Conservation (phyloP, 2,113 vertebrate species). For the Albula goreensis region DNA sequence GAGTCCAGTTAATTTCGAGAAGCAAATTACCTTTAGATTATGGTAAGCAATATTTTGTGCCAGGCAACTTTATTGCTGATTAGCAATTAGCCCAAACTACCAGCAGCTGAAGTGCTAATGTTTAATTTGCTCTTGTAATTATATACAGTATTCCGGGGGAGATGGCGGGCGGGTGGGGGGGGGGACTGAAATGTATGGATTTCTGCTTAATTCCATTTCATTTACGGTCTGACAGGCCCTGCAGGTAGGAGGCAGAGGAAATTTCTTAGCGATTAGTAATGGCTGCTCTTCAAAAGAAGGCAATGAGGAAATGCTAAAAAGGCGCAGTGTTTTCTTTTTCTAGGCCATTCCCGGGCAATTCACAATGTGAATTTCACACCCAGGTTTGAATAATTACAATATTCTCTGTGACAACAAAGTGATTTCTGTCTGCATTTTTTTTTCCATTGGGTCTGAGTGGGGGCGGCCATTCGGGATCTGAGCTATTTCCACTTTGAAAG, state of each 20-base stretch:
- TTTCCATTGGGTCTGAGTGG: neutral
- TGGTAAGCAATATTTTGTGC: constrained; percentile 77
- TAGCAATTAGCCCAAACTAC: constrained; percentile 77
- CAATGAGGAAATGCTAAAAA: constrained; percentile 62
- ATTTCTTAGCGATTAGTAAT: constrained; percentile 70
- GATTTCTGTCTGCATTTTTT: constrained; percentile 42
- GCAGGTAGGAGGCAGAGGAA: constrained; percentile 65
- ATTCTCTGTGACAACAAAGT: constrained; percentile 55
- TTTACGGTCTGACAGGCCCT: constrained; percentile 68
- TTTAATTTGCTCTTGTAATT: constrained; percentile 77
- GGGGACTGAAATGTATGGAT: constrained; percentile 64
- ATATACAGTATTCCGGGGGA: constrained; percentile 59
- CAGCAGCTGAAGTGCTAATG: constrained; percentile 70
- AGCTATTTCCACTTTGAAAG: neutral
- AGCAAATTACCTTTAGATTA: constrained; percentile 79
- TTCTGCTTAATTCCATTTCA: constrained; percentile 71
- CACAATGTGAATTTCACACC: constrained; percentile 49
- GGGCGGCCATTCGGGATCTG: neutral
- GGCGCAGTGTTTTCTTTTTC: constrained; percentile 37
- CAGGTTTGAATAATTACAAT: constrained; percentile 63
- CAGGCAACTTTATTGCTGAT: constrained; percentile 79
- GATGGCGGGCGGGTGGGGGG: constrained; percentile 34
- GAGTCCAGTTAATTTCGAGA: constrained; percentile 65
- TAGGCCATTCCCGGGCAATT: constrained; percentile 48
- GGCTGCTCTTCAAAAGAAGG: constrained; percentile 66